Evolutionary conservation across 2,797 vertebrate genomes (phyloP).

Genomic region (Thripadectes ignobilis): DNA sequence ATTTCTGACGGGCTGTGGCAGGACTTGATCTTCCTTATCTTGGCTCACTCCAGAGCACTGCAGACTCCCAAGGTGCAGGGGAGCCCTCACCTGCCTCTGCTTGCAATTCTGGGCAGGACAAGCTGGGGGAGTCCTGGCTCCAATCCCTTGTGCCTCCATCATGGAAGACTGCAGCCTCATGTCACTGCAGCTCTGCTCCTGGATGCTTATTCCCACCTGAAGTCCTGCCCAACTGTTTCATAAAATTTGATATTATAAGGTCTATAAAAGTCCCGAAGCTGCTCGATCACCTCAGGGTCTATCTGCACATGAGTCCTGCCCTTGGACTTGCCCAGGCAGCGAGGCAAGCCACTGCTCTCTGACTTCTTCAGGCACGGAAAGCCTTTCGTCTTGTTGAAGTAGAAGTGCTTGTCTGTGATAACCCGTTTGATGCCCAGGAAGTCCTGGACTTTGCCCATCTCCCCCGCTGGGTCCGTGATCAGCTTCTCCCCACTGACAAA

Average conservation of each 20-base stretch:
- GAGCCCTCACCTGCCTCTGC: background rate
- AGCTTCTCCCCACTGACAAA: conserved; percentile 94
- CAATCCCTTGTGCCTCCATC: background rate
- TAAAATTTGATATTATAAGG: conserved; percentile 96
- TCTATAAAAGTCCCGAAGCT: conserved; percentile 95
- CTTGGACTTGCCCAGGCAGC: conserved; percentile 96
- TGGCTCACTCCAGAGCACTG: rapidly evolving
- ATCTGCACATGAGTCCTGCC: conserved; percentile 97
- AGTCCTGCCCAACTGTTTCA: conserved; percentile 95
- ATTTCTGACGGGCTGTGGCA: rapidly evolving
- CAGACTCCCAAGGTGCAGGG: rapidly evolving
- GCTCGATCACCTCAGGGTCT: conserved; percentile 92
- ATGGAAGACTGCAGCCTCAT: background rate
- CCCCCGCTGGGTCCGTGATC: conserved; percentile 93
- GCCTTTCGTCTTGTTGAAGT: conserved; percentile 98
- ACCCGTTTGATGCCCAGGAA: conserved; percentile 93
- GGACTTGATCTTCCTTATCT: background rate
- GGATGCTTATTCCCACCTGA: conserved; percentile 88
- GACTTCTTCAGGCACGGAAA: conserved; percentile 95
- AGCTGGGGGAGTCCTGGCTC: background rate
- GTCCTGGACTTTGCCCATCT: conserved; percentile 95
- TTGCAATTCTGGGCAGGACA: rapidly evolving
- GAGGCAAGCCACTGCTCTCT: conserved; percentile 86
- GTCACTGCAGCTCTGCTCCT: background rate
- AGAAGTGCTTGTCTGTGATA: conserved; percentile 96